Base-by-base conservation (phyloP, 2,888 invertebrate genomes). In the Exephanes ischioxanthus region DNA sequence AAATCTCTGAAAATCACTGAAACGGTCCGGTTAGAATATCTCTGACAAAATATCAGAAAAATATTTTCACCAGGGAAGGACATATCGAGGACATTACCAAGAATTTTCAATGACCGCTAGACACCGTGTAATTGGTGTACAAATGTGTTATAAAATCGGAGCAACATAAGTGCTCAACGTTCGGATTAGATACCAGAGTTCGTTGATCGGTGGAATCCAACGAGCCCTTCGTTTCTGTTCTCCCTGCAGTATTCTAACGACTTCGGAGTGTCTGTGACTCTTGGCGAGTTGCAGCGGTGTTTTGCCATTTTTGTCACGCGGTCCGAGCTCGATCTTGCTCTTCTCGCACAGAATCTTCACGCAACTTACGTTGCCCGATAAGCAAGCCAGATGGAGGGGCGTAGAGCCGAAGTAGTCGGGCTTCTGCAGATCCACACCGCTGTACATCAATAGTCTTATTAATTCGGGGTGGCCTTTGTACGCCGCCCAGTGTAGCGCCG, bases 391-490 rank as follows among this genome's bases (percentile, higher is more conserved):
- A 94, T 99, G 98, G 30, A 99, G 94, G 0, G 98, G 98, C 0
- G 98, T 98, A 0, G 98, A 98, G 1, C 98, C 98, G 92, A 98
- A 98, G 93, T 98, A 98, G 93, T 99, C 98, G 1, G 97, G 97
- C 94, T 98, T 98, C 90, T 98, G 97, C 68, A 98, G 94, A 90
- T 98, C 97, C 1, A 98, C 98, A 2, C 98, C 98, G 14, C 98
- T 98, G 94, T 98, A 98, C 94, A 98, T 97, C 26, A 99, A 95
- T 76, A 98, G 94, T 68, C 97, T 96, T 92, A 98, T 98, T 83
- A 98, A 94, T 91, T 98, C 98, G 0, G 97, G 97, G 90, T 98
- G 97, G 0, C 98, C 98, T 94, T 98, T 98, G 93, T 98, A 98
- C 0, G 98, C 97, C 0, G 98, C 98, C 98, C 98, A 99, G 92